These are phyloP conservation scores for Paraplagusia blochii DNA, from an alignment of 2,113 vertebrate species.

Conservation along the genomic window DNA sequence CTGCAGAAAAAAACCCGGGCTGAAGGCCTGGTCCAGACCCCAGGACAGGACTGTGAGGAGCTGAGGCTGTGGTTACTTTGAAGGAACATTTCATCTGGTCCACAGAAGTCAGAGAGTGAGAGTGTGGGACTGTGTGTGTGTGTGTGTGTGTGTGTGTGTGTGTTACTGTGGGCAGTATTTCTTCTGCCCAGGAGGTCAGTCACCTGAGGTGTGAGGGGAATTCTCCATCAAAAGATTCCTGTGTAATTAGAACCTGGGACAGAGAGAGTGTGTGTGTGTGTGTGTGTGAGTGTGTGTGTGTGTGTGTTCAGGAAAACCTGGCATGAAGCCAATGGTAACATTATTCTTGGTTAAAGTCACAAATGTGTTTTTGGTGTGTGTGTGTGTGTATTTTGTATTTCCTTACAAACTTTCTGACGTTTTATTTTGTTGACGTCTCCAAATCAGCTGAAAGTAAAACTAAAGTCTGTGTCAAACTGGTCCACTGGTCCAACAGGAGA, in stretches of 20 bases:
- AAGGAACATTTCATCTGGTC: slow-evolving; percentile 66
- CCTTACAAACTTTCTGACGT: too few species aligned
- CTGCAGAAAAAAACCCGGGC: slow-evolving; percentile 30
- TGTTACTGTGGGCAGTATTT: slow-evolving; percentile 62
- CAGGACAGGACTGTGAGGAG: slow-evolving; percentile 45
- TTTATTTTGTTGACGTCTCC: too few species aligned
- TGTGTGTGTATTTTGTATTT: too few species aligned
- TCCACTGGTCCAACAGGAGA: too few species aligned
- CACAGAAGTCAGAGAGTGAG: slow-evolving; percentile 33
- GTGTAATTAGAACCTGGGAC: slow-evolving; percentile 59
- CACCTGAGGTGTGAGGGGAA: slow-evolving; percentile 67
- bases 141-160: slow-evolving; percentile 18
- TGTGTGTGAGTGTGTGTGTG: slow-evolving; percentile 6
- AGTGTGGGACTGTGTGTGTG: slow-evolving; percentile 34
- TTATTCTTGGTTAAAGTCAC: too few species aligned
- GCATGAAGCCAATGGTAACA: too few species aligned
- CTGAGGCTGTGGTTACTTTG: slow-evolving; percentile 69
- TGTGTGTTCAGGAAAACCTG: not conserved
- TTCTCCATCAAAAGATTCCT: slow-evolving; percentile 66
- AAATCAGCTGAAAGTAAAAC: too few species aligned
- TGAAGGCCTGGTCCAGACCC: slow-evolving; percentile 30
- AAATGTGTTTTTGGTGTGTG: too few species aligned
- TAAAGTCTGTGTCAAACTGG: too few species aligned
- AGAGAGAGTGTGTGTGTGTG: slow-evolving; percentile 15
- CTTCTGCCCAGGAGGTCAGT: slow-evolving; percentile 63